Evolutionary conservation across 1,140 invertebrate genomes (phyloP).

Genomic region (Brachionus rubens): DNA sequence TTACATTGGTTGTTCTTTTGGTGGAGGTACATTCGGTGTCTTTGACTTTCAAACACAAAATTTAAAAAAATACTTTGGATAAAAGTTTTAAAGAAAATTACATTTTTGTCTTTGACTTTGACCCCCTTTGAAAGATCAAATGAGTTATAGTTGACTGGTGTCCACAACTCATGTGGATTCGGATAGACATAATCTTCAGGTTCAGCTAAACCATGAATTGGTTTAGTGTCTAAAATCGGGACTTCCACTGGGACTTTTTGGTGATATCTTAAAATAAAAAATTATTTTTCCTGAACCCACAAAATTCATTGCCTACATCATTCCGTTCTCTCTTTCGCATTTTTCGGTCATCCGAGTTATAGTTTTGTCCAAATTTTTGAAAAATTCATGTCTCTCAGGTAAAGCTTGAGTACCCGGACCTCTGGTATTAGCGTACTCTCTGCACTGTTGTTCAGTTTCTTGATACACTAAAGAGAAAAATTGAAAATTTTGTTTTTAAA

Average conservation of each 20-base stretch:
- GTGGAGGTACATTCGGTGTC: background rate
- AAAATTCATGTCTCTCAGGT: conserved; percentile 69
- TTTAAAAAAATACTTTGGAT: background rate
- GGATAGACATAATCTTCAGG: conserved; percentile 67
- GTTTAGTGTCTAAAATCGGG: conserved; percentile 67
- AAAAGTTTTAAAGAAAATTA: background rate
- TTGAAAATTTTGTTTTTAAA: background rate
- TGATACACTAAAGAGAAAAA: conserved; percentile 60
- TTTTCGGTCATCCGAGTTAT: conserved; percentile 69
- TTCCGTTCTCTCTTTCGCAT: conserved; percentile 71
- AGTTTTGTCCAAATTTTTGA: conserved; percentile 65
- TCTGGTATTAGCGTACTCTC: conserved; percentile 66
- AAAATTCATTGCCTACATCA: conserved; percentile 65
- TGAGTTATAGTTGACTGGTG: conserved; percentile 63
- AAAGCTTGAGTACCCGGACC: conserved; percentile 66
- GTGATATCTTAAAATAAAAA: conserved; percentile 65
- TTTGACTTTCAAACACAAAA: background rate
- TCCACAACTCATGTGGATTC: conserved; percentile 65
- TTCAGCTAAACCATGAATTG: conserved; percentile 69
- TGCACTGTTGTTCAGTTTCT: conserved; percentile 64
- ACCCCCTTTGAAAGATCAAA: conserved; percentile 61
- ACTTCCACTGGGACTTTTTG: conserved; percentile 67
- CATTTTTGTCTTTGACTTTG: conserved; percentile 46
- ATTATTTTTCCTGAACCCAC: background rate
- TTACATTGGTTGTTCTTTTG: conserved; percentile 43